phyloP scores from a whole-genome alignment of 2,888 invertebrate species.

The Campoplex nolae region DNA sequence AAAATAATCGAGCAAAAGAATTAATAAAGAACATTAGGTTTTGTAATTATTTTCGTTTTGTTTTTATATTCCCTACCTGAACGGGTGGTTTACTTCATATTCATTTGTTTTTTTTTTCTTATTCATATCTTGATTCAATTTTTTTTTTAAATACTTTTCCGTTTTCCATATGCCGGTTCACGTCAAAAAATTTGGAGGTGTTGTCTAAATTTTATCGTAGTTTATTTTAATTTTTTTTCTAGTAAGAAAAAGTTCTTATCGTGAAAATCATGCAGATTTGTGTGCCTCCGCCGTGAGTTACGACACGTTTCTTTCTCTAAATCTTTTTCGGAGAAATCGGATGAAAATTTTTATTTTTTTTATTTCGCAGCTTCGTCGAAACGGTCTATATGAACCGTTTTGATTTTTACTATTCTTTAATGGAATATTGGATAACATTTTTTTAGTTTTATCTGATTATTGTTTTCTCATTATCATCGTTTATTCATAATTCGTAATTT shows the following conservation, averaged over 20 bases:
- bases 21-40: slow-evolving; percentile 61
- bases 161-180: slow-evolving; percentile 37
- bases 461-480: not conserved
- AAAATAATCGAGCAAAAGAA: slow-evolving; percentile 44
- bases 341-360: not conserved
- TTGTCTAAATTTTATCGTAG: slow-evolving; percentile 50
- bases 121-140: slow-evolving; percentile 36
- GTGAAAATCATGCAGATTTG: slow-evolving; percentile 79
- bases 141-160: slow-evolving; percentile 24
- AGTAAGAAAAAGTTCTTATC: not conserved
- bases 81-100: not conserved
- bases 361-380: not conserved
- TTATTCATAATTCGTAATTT: not conserved
- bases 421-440: not conserved
- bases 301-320: not conserved
- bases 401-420: slow-evolving; percentile 3
- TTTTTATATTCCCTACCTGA: slow-evolving; percentile 12
- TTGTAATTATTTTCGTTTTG: slow-evolving; percentile 37
- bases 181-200: slow-evolving; percentile 49
- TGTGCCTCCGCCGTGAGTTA: slow-evolving; percentile 75
- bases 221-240: slow-evolving; percentile 4
- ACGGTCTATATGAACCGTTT: slow-evolving; percentile 11
- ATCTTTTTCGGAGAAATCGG: not conserved
- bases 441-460: not conserved
- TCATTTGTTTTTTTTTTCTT: not conserved